Conservation (phyloP, 1,140 invertebrate species). For the Leptestheria dahalacensis region DNA sequence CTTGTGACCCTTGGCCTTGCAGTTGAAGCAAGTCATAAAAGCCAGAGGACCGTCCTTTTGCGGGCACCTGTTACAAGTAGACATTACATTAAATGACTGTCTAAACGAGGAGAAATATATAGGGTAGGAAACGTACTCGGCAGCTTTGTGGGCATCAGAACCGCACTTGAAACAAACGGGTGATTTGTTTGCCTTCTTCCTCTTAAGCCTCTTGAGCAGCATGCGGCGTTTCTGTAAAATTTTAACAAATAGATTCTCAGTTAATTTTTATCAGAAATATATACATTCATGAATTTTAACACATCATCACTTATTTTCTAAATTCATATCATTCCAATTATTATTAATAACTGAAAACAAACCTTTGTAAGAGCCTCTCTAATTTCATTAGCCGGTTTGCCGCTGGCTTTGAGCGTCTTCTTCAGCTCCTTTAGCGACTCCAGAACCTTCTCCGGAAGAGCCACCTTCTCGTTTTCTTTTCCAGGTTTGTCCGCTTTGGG, state of each 20-base stretch:
- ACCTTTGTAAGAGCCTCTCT: not conserved
- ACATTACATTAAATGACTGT: not conserved
- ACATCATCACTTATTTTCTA: too few species aligned
- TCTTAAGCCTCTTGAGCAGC: not conserved
- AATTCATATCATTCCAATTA: too few species aligned
- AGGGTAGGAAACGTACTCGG: not conserved
- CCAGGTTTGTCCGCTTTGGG: not conserved
- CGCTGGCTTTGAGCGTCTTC: not conserved
- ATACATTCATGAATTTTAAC: too few species aligned
- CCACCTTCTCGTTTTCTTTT: not conserved
- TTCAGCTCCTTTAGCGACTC: not conserved
- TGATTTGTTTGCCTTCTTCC: not conserved
- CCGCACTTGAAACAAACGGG: not conserved
- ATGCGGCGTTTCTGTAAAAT: not conserved
- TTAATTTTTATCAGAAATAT: too few species aligned
- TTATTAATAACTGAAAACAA: too few species aligned
- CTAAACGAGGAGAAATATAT: not conserved
- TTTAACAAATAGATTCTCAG: not conserved
- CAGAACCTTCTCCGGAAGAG: not conserved
- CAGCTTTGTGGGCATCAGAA: not conserved
- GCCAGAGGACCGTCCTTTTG: not conserved
- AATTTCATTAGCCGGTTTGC: not conserved
- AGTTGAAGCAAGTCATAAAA: not conserved
- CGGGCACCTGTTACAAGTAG: not conserved
- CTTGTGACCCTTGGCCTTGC: not conserved